phyloP scores from a whole-genome alignment of 2,888 invertebrate species.

The Siphlonurus alternatus region DNA sequence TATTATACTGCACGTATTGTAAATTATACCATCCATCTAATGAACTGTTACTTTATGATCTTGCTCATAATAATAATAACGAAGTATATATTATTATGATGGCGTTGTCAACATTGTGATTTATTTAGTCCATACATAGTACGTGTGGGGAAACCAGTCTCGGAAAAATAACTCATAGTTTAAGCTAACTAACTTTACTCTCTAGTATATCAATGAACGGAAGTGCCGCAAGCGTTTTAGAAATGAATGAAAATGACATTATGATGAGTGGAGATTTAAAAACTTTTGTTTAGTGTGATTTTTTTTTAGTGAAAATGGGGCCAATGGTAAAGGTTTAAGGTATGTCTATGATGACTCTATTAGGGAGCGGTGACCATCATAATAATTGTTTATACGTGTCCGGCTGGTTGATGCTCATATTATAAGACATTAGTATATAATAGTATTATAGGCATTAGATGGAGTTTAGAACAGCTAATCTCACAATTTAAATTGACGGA shows the following conservation, averaged over 20 bases:
- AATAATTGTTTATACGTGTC: no score
- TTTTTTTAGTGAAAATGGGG: neutral
- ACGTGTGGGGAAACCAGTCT: neutral
- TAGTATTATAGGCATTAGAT: no score
- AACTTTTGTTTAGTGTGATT: neutral
- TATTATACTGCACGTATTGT: no score
- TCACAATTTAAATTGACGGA: no score
- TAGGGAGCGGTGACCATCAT: no score
- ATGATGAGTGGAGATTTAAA: neutral
- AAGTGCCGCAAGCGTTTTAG: neutral
- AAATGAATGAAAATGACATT: neutral
- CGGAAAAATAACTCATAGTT: no score
- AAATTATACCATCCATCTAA: neutral
- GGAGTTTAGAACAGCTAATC: no score
- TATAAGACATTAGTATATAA: no score
- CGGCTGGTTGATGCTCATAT: no score
- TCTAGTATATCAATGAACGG: neutral
- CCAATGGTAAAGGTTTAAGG: no score
- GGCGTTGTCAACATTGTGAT: neutral
- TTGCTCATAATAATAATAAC: neutral
- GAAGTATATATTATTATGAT: neutral
- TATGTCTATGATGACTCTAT: no score
- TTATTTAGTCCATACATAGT: neutral
- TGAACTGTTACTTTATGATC: neutral
- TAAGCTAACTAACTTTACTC: no score